phyloP scores from a whole-genome alignment of 2,113 vertebrate species.

The Vulpes lagopus region DNA sequence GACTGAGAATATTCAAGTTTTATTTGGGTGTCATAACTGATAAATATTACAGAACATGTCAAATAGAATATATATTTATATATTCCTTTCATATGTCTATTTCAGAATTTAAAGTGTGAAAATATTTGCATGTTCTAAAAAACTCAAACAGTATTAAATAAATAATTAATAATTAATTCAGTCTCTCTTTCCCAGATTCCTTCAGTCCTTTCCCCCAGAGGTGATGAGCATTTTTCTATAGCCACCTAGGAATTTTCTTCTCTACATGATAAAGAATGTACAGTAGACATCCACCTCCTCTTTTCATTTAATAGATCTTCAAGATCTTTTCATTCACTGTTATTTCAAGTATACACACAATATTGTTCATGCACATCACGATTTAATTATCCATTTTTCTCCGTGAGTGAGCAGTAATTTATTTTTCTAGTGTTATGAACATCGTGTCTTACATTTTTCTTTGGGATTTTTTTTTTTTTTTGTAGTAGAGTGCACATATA shows the following conservation, averaged over 20 bases:
- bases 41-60: not conserved
- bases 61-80: not conserved
- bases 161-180: not conserved
- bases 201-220: not conserved
- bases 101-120: not conserved
- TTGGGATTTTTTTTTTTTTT: not conserved
- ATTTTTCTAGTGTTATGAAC: not conserved
- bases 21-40: not conserved
- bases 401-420: not conserved
- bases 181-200: not conserved
- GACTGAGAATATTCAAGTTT: slow-evolving; percentile 18
- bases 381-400: slow-evolving; percentile 13
- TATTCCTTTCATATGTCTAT: not conserved
- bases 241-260: not conserved
- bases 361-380: not conserved
- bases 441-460: not conserved
- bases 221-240: not conserved
- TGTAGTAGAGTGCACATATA: not conserved
- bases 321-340: not conserved
- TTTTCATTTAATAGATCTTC: not conserved
- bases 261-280: not conserved
- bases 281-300: not conserved
- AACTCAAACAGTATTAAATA: not conserved
- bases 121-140: not conserved
- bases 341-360: not conserved